phyloP scores from a whole-genome alignment of 2,113 vertebrate genomes.

The Tragulus kanchil region DNA sequence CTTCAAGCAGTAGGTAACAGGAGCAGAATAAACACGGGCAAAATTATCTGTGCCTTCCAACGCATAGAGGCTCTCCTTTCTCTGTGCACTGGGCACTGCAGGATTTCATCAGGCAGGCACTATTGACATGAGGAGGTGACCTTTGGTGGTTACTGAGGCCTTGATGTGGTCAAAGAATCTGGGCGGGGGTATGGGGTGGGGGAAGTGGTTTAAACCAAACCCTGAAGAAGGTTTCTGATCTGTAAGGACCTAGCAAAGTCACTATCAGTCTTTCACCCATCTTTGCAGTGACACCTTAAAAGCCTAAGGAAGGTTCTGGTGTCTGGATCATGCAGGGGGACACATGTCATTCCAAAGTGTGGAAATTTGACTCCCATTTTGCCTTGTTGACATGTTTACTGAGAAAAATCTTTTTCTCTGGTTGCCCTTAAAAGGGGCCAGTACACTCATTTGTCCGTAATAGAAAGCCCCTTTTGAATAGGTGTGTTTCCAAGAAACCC shows the following conservation, averaged over 20 bases:
- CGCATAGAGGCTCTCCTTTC: slow-evolving; percentile 86
- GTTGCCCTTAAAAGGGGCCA: slow-evolving; percentile 40
- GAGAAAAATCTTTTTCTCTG: slow-evolving; percentile 80
- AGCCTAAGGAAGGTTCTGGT: slow-evolving; percentile 66
- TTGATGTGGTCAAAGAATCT: slow-evolving; percentile 86
- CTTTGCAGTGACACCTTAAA: slow-evolving; percentile 61
- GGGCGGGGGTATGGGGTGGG: slow-evolving; percentile 70
- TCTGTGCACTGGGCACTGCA: slow-evolving; percentile 84
- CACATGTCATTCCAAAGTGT: slow-evolving; percentile 76
- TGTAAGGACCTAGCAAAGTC: slow-evolving; percentile 78
- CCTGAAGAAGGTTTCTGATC: slow-evolving; percentile 88
- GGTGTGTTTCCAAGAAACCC: neutral
- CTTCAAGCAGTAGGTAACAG: slow-evolving; percentile 85
- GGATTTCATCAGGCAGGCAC: slow-evolving; percentile 85
- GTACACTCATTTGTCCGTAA: neutral
- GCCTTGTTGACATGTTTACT: slow-evolving; percentile 71
- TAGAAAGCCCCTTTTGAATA: neutral
- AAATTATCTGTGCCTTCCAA: slow-evolving; percentile 46
- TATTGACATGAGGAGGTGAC: slow-evolving; percentile 87
- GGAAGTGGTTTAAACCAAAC: slow-evolving; percentile 84
- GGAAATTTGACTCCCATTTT: slow-evolving; percentile 74
- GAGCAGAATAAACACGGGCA: slow-evolving; percentile 75
- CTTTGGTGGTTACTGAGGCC: slow-evolving; percentile 86
- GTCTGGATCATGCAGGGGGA: slow-evolving; percentile 65
- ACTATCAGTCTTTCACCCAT: slow-evolving; percentile 77